Evolutionary conservation across 2,797 vertebrate genomes (phyloP).

Genomic region (Melanitta fusca): DNA sequence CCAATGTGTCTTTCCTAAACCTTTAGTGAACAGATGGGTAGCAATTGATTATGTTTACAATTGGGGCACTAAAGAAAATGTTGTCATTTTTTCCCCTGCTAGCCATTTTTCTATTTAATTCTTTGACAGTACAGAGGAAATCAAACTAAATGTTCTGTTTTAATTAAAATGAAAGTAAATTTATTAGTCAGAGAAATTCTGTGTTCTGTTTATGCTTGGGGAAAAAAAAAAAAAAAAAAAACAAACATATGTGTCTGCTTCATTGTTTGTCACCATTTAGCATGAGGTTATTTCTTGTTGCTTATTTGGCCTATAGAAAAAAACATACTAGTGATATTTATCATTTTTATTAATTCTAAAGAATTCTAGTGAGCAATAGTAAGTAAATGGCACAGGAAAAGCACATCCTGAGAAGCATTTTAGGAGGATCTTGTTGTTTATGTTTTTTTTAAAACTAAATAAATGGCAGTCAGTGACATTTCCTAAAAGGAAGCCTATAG

Average conservation of each 20-base stretch:
- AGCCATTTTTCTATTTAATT: conserved; percentile 71
- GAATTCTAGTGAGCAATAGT: neutral
- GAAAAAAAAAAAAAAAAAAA: conserved; percentile 43
- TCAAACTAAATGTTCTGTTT: conserved; percentile 74
- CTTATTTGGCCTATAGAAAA: conserved; percentile 43
- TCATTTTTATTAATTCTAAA: neutral
- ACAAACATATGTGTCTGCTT: conserved; percentile 62
- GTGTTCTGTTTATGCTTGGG: conserved; percentile 58
- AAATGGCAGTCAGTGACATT: neutral
- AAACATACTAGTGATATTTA: conserved; percentile 7
- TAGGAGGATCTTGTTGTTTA: neutral
- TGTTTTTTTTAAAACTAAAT: neutral
- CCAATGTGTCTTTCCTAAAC: conserved; percentile 6
- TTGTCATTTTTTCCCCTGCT: conserved; percentile 58
- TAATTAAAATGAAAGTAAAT: conserved; percentile 81
- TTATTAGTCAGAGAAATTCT: conserved; percentile 59
- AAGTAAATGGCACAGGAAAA: conserved; percentile 16
- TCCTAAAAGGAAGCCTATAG: neutral
- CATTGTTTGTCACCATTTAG: conserved; percentile 55
- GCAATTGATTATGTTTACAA: conserved; percentile 65
- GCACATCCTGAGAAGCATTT: neutral
- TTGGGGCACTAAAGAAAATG: conserved; percentile 66
- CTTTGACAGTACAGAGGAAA: conserved; percentile 71
- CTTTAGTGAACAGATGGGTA: conserved; percentile 76
- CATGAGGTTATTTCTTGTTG: conserved; percentile 19